Base-by-base conservation (phyloP, 2,888 invertebrate species). In the Girardia tigrina region DNA sequence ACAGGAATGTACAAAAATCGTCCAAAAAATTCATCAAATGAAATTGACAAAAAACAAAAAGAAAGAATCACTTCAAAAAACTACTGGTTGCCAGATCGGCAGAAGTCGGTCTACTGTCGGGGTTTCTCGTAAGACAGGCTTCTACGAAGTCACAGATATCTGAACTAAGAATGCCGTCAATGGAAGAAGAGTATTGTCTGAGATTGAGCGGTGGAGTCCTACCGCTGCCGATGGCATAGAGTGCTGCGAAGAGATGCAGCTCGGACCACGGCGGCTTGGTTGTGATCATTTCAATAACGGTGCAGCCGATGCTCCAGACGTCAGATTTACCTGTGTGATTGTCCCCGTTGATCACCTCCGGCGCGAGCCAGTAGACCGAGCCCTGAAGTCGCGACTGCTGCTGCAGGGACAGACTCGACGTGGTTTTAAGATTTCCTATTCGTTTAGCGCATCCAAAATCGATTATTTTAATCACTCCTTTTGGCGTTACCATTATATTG, bases 361-460 rank as follows among this genome's bases (percentile, higher is more conserved):
- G 84, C 0, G 84, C 84, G 84, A 84, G 84, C 84, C 84, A 84
- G 76, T 83, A 84, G 23, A 84, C 84, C 1, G 84, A 85, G 0
- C 80, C 79, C 42, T 73, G 26, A 71, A 79, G 26, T 1, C 77
- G 77, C 73, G 56, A 70, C 42, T 69, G 73, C 56, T 72, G 29
- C 29, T 42, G 26, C 16, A 36, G 16, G 8, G 36, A 36, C 16
- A 16, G 12, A 23, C 36, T 73, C 29, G 42, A 26, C 14, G 36
- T 29, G 28, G 26, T 29, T n/a, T n/a, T n/a, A 27, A 70, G 27
- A 27, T 29, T 27, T 23, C 27, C 29, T 28, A 84, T 78, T 27
- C 83, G 79, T 78, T 84, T 84, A 76, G 84, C 84, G 80, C 84
- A 84, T 27, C 84, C 84, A 79, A 84, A 84, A 80, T 84, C 84